Conservation (phyloP, 2,888 invertebrate species). For the Clanis bilineata region DNA sequence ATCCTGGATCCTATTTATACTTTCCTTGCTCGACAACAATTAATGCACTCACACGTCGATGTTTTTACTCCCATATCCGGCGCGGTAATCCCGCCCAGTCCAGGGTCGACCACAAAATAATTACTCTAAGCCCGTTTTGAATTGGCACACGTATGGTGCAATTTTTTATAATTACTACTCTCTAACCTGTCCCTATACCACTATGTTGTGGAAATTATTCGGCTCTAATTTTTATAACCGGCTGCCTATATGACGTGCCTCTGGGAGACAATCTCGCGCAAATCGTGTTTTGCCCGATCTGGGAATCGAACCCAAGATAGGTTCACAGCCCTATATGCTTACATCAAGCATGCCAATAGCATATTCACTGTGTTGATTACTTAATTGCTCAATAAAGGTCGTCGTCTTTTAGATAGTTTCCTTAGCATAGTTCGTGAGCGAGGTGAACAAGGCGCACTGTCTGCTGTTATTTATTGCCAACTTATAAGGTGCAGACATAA, state of each 20-base stretch:
- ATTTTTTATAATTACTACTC: background rate
- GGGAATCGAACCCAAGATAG: too few species aligned
- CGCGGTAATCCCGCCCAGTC: conserved; percentile 22
- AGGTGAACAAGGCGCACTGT: background rate
- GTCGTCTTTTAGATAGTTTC: background rate
- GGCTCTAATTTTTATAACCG: too few species aligned
- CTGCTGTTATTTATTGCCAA: background rate
- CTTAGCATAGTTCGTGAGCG: background rate
- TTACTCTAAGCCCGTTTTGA: background rate
- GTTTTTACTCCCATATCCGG: conserved; percentile 26
- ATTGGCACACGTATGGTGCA: background rate
- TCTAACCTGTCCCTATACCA: too few species aligned
- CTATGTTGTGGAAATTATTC: too few species aligned
- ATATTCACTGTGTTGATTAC: background rate
- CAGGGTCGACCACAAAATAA: conserved; percentile 29
- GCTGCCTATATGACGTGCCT: too few species aligned
- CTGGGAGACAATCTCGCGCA: too few species aligned
- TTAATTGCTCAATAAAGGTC: conserved; percentile 1
- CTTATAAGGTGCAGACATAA: background rate
- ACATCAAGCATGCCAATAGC: too few species aligned
- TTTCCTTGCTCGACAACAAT: background rate
- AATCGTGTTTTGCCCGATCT: too few species aligned
- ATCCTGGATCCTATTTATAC: background rate
- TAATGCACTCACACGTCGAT: background rate
- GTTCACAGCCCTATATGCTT: too few species aligned